phyloP scores from a whole-genome alignment of 2,888 invertebrate genomes.

The Xanthorhoe designata region DNA sequence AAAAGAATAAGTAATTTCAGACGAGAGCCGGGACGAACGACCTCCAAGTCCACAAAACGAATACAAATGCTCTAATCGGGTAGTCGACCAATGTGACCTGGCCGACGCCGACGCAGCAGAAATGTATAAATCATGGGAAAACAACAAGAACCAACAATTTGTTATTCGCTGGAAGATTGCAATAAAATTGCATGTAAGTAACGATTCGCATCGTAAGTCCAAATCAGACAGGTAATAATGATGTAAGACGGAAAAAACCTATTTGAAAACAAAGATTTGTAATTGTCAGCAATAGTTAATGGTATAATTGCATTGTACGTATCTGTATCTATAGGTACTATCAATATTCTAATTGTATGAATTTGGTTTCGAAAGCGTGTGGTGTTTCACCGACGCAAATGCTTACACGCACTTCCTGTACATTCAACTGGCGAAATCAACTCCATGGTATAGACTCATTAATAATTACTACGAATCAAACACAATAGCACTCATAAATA shows the following conservation, averaged over 20 bases:
- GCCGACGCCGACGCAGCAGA: conserved; percentile 53
- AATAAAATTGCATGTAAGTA: conserved; percentile 47
- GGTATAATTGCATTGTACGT: neutral
- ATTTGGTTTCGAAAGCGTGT: conserved; percentile 53
- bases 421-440: conserved; percentile 64
- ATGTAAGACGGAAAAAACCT: conserved; percentile 35
- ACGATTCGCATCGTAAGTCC: conserved; percentile 40
- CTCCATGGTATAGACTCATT: conserved; percentile 32
- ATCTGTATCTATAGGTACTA: neutral
- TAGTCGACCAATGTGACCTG: conserved; percentile 59
- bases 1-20: conserved; percentile 70
- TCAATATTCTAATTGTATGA: conserved; percentile 49
- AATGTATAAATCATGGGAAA: conserved; percentile 61
- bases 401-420: conserved; percentile 79
- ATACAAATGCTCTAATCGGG: conserved; percentile 73
- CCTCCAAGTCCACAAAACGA: conserved; percentile 74
- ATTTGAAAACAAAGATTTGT: conserved; percentile 43
- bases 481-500: conserved; percentile 1
- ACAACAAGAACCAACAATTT: conserved; percentile 53
- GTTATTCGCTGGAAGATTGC: conserved; percentile 53
- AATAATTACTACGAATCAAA: conserved; percentile 29
- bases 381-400: conserved; percentile 69
- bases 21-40: conserved; percentile 83
- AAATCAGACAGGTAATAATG: conserved; percentile 12
- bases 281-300: conserved; percentile 25